Percentiles rank a stretch among this genome's conserved stretches.
Conservation (phyloP, 2,888 invertebrate genomes). For the Drosophila falleni region DNA sequence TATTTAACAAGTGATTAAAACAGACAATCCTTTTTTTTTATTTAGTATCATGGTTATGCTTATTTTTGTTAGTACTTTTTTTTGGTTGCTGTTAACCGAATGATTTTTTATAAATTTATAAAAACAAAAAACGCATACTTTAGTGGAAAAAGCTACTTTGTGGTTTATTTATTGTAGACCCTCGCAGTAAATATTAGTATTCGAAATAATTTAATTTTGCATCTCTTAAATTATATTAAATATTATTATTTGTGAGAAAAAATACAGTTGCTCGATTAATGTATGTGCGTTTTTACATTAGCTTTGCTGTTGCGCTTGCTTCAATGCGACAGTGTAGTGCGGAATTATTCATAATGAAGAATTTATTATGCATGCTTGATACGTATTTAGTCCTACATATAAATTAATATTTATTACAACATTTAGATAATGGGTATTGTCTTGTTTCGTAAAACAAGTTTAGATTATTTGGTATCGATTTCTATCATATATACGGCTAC, state of each 20-base stretch:
- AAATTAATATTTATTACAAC: conserved; percentile 7
- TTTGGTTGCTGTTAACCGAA: neutral
- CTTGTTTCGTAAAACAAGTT: conserved; percentile 19
- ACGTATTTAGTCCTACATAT: conserved; percentile 1
- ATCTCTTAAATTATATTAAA: neutral
- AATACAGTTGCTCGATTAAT: neutral
- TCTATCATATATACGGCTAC: conserved; percentile 2
- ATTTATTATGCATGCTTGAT: conserved; percentile 1
- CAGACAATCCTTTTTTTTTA: neutral
- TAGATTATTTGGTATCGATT: conserved; percentile 7
- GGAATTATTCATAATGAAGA: neutral
- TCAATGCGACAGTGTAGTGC: neutral
- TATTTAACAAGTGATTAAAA: neutral
- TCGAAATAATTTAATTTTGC: neutral
- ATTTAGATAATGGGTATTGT: conserved; percentile 15
- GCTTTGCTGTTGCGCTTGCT: neutral
- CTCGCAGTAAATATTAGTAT: neutral
- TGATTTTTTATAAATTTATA: neutral
- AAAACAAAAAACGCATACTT: neutral
- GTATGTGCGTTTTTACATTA: neutral
- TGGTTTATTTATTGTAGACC: neutral
- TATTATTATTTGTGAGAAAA: neutral
- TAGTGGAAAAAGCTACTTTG: neutral
- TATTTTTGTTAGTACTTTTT: neutral
- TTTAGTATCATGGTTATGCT: neutral